Conservation (phyloP, 2,888 invertebrate species). For the Phalera bucephala region DNA sequence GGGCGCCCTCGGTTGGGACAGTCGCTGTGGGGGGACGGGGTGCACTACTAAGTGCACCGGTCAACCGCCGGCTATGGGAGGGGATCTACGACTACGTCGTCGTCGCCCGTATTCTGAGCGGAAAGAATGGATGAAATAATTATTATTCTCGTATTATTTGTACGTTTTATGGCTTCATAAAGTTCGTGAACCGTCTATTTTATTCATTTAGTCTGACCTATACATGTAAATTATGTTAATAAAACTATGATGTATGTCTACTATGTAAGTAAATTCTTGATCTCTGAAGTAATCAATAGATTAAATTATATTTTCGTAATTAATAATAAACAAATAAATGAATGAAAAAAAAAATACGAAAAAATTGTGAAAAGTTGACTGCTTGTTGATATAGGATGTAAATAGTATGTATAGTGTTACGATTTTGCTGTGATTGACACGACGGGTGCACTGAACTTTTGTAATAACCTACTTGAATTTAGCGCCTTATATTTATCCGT, state of each 20-base stretch:
- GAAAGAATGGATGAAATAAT: no score
- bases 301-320: slow-evolving; percentile 78
- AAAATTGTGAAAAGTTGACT: slow-evolving; percentile 34
- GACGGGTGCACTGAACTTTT: slow-evolving; percentile 35
- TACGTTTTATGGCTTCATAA: no score
- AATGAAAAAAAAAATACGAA: slow-evolving; percentile 32
- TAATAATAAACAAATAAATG: slow-evolving; percentile 35
- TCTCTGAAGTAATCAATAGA: slow-evolving; percentile 66
- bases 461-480: slow-evolving; percentile 6
- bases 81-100: no score
- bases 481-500: slow-evolving; percentile 9
- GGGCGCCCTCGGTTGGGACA: no score
- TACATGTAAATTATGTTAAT: neutral
- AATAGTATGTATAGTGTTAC: slow-evolving; percentile 69
- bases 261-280: slow-evolving; percentile 66
- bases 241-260: slow-evolving; percentile 31
- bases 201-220: slow-evolving; percentile 4
- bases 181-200: slow-evolving; percentile 10
- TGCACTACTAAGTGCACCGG: no score
- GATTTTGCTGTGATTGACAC: slow-evolving; percentile 53
- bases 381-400: slow-evolving; percentile 59
- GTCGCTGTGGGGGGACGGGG: no score
- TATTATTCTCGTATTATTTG: no score
- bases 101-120: no score
- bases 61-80: no score